Evolutionary conservation across 1,140 invertebrate species (phyloP).

Genomic region (Oedothorax gibbosus): DNA sequence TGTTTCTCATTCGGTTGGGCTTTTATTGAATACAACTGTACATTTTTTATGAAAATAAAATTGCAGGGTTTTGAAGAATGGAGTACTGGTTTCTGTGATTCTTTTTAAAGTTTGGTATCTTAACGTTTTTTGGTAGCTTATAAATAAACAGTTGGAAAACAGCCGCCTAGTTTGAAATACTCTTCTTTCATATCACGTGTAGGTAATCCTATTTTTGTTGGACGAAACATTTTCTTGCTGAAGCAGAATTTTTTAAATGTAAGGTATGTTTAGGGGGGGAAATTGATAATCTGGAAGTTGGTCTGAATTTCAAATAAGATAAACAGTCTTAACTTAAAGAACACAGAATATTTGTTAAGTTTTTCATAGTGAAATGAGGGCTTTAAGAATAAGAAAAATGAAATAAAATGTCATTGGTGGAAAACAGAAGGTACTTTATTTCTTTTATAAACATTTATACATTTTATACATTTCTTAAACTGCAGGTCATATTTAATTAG

Average conservation of each 20-base stretch:
- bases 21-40: conserved; percentile 38
- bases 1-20: conserved; percentile 33
- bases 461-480: too few species aligned
- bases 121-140: conserved; percentile 26
- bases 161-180: neutral
- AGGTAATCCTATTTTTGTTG: conserved; percentile 26
- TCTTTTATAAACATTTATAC: too few species aligned
- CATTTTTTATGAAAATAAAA: conserved; percentile 1
- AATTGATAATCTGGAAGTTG: neutral
- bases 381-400: too few species aligned
- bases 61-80: neutral
- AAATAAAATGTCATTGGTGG: too few species aligned
- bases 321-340: too few species aligned
- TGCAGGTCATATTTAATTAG: too few species aligned
- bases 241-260: neutral
- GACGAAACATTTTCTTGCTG: too few species aligned
- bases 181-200: conserved; percentile 5
- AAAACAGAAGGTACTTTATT: too few species aligned
- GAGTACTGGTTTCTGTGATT: neutral
- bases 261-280: neutral
- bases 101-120: neutral
- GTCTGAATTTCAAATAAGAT: neutral
- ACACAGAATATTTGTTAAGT: too few species aligned
- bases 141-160: conserved; percentile 32
- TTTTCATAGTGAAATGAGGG: too few species aligned